phyloP scores from a whole-genome alignment of 2,113 vertebrate genomes.

The Probosciger aterrimus region DNA sequence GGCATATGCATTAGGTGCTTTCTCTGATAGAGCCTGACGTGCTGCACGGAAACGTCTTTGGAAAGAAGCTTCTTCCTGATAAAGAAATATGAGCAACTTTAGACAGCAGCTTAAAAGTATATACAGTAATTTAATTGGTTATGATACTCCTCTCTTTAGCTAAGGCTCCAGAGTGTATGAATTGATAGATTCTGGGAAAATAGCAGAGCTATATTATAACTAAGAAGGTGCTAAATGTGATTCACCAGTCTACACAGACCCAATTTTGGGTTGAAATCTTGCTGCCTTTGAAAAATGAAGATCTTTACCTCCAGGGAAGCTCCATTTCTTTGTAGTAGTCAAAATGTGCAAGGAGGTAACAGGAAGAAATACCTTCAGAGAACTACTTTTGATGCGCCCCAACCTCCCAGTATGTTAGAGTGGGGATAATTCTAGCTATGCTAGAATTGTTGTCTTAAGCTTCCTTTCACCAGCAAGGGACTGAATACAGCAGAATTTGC shows the following conservation, averaged over 20 bases:
- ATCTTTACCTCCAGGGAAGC: neutral
- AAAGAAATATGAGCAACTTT: neutral
- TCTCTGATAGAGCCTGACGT: constrained; percentile 76
- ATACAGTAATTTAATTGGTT: neutral
- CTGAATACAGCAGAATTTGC: neutral
- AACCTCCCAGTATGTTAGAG: neutral
- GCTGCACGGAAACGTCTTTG: constrained; percentile 71
- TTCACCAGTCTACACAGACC: neutral
- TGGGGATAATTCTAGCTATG: neutral
- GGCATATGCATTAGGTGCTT: constrained; percentile 67
- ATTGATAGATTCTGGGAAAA: neutral
- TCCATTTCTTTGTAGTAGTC: neutral
- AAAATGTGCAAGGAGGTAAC: neutral
- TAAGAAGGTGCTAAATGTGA: neutral
- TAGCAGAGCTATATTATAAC: neutral
- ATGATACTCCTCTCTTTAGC: neutral
- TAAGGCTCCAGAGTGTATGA: neutral
- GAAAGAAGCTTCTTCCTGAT: constrained; percentile 83
- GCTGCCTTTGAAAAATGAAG: neutral
- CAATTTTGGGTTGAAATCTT: neutral
- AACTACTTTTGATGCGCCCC: neutral
- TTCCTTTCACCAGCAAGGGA: neutral
- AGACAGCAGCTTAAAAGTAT: neutral
- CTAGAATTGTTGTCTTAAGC: neutral
- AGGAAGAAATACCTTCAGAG: neutral